Conservation (phyloP, 2,888 invertebrate genomes). For the Desoria tigrina region DNA sequence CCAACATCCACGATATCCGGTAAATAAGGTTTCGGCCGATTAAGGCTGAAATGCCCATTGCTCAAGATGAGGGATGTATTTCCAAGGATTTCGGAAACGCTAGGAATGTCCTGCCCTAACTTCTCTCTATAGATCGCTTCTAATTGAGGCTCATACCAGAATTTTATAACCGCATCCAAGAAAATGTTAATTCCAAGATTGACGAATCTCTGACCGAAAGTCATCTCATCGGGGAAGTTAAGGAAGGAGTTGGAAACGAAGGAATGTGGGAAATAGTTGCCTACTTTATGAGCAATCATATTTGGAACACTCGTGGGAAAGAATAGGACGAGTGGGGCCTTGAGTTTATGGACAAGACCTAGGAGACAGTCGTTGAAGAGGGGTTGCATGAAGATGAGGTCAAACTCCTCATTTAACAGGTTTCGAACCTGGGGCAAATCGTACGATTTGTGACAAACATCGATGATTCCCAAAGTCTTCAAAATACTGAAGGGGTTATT, state of each 20-base stretch:
- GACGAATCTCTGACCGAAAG: slow-evolving; percentile 52
- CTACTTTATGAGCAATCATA: slow-evolving; percentile 26
- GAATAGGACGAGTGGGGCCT: slow-evolving; percentile 56
- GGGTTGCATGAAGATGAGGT: slow-evolving; percentile 54
- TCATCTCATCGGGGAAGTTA: slow-evolving; percentile 52
- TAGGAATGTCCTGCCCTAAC: slow-evolving; percentile 31
- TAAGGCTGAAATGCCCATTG: slow-evolving; percentile 54
- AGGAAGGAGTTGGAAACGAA: slow-evolving; percentile 55
- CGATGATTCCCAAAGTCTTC: slow-evolving; percentile 7
- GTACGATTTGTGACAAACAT: slow-evolving; percentile 31
- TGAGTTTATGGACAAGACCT: slow-evolving; percentile 51
- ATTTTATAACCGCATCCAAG: slow-evolving; percentile 56
- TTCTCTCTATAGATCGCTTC: slow-evolving; percentile 31
- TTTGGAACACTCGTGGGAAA: slow-evolving; percentile 24
- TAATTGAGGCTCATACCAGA: slow-evolving; percentile 54
- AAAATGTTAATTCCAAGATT: slow-evolving; percentile 55
- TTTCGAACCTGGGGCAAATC: slow-evolving; percentile 32
- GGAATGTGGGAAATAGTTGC: slow-evolving; percentile 53
- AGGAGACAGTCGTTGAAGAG: slow-evolving; percentile 54
- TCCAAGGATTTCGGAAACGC: slow-evolving; percentile 20
- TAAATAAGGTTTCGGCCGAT: slow-evolving; percentile 49
- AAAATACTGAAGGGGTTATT: slow-evolving; percentile 26
- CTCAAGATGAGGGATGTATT: slow-evolving; percentile 50
- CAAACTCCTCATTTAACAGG: slow-evolving; percentile 47
- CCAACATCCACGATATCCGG: slow-evolving; percentile 55